Evolutionary conservation across 2,797 vertebrate species (phyloP).

Genomic region (Syngnathus rostellatus): DNA sequence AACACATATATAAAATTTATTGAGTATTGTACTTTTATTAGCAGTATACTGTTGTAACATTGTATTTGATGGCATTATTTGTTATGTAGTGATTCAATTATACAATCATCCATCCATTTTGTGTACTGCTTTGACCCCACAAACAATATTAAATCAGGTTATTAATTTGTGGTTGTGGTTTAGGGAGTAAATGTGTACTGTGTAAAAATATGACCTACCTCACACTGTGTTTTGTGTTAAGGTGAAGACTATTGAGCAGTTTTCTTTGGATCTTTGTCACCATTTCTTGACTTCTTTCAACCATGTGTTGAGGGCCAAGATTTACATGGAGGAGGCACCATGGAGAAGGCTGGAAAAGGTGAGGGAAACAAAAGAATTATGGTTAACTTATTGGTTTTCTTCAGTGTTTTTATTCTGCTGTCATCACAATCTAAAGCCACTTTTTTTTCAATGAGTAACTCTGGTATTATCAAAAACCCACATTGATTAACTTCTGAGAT

Average conservation of each 20-base stretch:
- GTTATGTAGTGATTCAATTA: not conserved
- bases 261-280: slow-evolving; percentile 81
- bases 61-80: not conserved
- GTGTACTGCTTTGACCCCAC: not conserved
- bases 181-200: too few relatives aligned
- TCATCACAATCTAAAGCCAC: not conserved
- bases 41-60: not conserved
- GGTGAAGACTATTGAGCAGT: slow-evolving; percentile 84
- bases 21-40: too few relatives aligned
- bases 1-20: too few relatives aligned
- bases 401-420: not conserved
- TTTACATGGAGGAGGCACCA: slow-evolving; percentile 81
- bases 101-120: not conserved
- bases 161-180: not conserved
- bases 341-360: slow-evolving; percentile 91
- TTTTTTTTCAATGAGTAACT: not conserved
- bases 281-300: slow-evolving; percentile 87
- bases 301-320: slow-evolving; percentile 76
- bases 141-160: not conserved
- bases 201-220: not conserved
- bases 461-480: not conserved
- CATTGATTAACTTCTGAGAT: not conserved
- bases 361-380: not conserved
- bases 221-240: slow-evolving; percentile 35
- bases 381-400: not conserved